Evolutionary conservation across 2,797 vertebrate genomes (phyloP), one percentile per base, ranked within the genome.

Genomic region (Melanotaenia boesemani): DNA sequence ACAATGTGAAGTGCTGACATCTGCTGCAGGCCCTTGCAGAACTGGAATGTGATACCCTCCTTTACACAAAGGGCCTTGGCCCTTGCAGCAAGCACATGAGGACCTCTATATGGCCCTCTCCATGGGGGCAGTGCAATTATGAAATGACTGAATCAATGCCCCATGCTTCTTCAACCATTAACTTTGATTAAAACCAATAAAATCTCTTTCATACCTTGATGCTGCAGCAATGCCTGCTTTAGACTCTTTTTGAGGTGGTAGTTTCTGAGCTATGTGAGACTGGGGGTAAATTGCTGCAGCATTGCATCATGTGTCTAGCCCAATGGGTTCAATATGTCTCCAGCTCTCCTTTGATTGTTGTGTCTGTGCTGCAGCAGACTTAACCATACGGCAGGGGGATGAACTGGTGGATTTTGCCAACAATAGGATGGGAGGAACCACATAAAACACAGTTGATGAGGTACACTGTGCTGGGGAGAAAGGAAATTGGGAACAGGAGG

Each of bases 41-140:
- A 92, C 63, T 93, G 94, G 94, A 95, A 95, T 93, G 92, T 91
- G 94, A 95, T 95, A 93, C 92, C 90, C 85, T 91, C 82, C 89
- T 90, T 90, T 88, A 92, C 90, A 94, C 92, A 93, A 93, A 93
- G 86, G 87, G 81, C 87, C 84, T 84, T 77, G 88, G 91, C 88
- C 89, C 85, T 80, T 83, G 86, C 83, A 87, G 72, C 76, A 88
- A 83, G 79, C 91, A 81, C 85, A 83, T 81, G 84, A 81, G 87
- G 85, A 89, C 88, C 88, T 91, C 88, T 78, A 63, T 62, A 72
- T 85, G 83, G 84, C 86, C 82, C 81, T 77, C 87, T 89, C 82
- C 77, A 76, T 65, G 50, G 83, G 86, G 85, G 86, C 85, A 90
- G 72, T 71, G 79, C 85, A 82, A 81, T 56, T 81, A 76, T 86